A percentile compares a stretch with the other conserved stretches of the same genome.
These are phyloP conservation scores for Lamellibrachia columna DNA, from an alignment of 2,888 invertebrate genomes.

Conservation along the genomic window DNA sequence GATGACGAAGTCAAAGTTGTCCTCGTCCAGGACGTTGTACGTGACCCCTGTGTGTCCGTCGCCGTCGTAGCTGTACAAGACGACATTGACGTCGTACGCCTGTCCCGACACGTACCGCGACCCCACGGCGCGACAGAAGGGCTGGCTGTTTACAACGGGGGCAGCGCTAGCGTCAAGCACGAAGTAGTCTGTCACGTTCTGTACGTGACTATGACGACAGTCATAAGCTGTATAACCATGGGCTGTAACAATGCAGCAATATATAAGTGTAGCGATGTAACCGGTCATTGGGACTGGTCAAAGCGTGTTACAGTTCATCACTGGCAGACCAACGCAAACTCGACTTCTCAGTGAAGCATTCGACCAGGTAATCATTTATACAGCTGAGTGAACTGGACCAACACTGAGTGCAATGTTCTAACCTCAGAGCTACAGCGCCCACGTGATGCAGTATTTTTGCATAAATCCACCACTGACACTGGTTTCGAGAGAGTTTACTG, in stretches of 20 bases:
- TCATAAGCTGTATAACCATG: not conserved
- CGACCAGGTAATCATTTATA: too few species aligned
- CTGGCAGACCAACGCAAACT: too few species aligned
- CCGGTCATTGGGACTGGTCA: too few species aligned
- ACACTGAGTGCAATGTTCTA: too few species aligned
- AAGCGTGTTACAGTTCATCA: too few species aligned
- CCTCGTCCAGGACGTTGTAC: slow-evolving; percentile 17
- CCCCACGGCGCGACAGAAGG: not conserved
- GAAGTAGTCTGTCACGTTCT: not conserved
- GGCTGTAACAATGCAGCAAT: not conserved
- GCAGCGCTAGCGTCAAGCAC: not conserved
- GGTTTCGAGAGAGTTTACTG: too few species aligned
- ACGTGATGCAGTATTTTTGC: too few species aligned
- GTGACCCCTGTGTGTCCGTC: not conserved
- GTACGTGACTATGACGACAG: slow-evolving; percentile 1
- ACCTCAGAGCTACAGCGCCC: too few species aligned
- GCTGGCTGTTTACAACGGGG: not conserved
- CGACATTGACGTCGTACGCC: not conserved
- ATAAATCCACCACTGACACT: too few species aligned
- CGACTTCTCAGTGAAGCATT: too few species aligned
- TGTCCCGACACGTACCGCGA: not conserved
- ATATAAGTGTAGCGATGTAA: too few species aligned
- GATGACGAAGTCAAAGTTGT: slow-evolving; percentile 17
- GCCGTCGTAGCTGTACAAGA: not conserved
- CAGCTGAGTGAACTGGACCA: too few species aligned